Conservation (phyloP, 53 echinoderm and acorn worm species). For the Henricia sp. region DNA sequence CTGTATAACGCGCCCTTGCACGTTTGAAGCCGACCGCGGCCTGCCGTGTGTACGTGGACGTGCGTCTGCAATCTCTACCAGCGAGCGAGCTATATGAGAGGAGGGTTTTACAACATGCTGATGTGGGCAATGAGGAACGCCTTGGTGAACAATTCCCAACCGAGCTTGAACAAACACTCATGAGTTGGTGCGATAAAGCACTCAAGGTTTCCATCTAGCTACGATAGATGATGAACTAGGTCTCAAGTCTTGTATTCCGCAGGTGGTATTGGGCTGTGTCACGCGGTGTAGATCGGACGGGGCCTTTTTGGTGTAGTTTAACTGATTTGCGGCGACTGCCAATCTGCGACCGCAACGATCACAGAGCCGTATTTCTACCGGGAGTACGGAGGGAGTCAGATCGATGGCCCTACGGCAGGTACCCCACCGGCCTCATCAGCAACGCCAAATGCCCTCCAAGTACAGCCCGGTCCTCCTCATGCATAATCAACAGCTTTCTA, state of each 20-base stretch:
- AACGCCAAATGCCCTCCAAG: constrained; percentile 27
- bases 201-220: constrained; percentile 11
- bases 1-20: neutral
- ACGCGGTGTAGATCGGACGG: neutral
- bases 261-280: constrained; percentile 28
- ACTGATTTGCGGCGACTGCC: too few species aligned
- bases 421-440: constrained; percentile 18
- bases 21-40: neutral
- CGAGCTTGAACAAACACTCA: constrained; percentile 51
- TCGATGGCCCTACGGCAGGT: constrained; percentile 18
- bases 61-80: neutral
- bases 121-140: neutral
- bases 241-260: constrained; percentile 31
- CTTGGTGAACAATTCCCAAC: constrained; percentile 5
- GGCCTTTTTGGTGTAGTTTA: too few species aligned
- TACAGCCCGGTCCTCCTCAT: constrained; percentile 1
- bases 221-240: constrained; percentile 39
- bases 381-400: too few species aligned
- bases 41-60: too few species aligned
- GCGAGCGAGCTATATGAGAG: neutral
- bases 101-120: neutral
- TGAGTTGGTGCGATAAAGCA: constrained; percentile 44
- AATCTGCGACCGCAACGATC: too few species aligned
- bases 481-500: constrained; percentile 34
- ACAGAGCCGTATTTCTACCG: too few species aligned